These are phyloP conservation scores for Drosophila pandora DNA, from an alignment of 1,140 invertebrate genomes.

Conservation along the genomic window DNA sequence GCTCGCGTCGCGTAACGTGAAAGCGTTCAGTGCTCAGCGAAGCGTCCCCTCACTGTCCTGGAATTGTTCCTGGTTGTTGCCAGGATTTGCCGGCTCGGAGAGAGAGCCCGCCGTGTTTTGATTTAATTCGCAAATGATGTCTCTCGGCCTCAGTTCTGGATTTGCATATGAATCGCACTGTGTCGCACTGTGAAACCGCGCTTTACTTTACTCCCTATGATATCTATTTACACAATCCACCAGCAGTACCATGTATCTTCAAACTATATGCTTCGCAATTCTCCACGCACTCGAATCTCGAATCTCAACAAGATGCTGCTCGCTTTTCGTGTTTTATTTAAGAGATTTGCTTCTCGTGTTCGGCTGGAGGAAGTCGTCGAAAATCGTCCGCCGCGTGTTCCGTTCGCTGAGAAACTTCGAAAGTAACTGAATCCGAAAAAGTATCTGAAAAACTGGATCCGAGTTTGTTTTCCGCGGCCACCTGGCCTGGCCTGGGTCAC, in stretches of 20 bases:
- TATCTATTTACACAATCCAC: constrained; percentile 39
- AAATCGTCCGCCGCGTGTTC: constrained; percentile 48
- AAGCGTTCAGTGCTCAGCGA: constrained; percentile 22
- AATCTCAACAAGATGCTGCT: constrained; percentile 13
- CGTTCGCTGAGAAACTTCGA: constrained; percentile 62
- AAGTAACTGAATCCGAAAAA: constrained; percentile 59
- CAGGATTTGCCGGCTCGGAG: constrained; percentile 21
- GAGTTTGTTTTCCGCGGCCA: constrained; percentile 69
- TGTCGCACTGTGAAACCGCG: constrained; percentile 53
- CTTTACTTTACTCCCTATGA: constrained; percentile 23
- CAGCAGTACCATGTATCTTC: constrained; percentile 3
- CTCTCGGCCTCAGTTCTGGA: constrained; percentile 25
- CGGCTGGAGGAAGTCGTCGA: not conserved
- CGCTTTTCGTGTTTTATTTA: constrained; percentile 39
- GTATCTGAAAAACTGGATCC: not conserved
- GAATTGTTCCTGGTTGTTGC: constrained; percentile 29
- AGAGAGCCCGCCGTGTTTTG: constrained; percentile 45
- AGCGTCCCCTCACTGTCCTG: constrained; percentile 44
- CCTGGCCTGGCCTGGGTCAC: constrained; percentile 61
- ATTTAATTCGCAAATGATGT: constrained; percentile 76
- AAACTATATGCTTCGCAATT: constrained; percentile 1
- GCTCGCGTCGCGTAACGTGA: constrained; percentile 53
- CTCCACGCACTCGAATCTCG: constrained; percentile 12
- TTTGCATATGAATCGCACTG: constrained; percentile 46
- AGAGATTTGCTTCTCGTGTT: constrained; percentile 32